Evolutionary conservation across 2,113 vertebrate genomes (phyloP).

Genomic region (Megaceryle maxima): DNA sequence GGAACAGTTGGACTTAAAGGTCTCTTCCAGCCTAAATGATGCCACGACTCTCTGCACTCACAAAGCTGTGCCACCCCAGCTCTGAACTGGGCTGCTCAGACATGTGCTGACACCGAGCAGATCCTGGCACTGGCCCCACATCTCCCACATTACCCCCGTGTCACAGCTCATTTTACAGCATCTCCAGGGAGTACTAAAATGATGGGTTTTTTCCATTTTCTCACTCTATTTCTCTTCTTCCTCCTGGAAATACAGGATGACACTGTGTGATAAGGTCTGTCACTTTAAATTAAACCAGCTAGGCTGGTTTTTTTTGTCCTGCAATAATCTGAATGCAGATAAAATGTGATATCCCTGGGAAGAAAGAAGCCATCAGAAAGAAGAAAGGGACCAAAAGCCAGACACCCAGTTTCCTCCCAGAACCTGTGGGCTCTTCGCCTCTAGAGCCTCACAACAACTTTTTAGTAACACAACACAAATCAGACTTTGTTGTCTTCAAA

Average conservation of each 20-base stretch:
- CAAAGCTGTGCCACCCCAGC: neutral
- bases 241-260: conserved; percentile 59
- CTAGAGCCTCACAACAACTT: fast-evolving
- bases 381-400: neutral
- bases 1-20: neutral
- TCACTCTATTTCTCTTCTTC: conserved; percentile 25
- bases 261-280: conserved; percentile 43
- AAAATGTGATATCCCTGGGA: neutral
- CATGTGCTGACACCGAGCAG: neutral
- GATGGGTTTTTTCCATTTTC: conserved; percentile 15
- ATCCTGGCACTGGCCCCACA: neutral
- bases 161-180: conserved; percentile 19
- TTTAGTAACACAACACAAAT: too few relatives aligned
- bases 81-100: neutral
- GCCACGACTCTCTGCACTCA: neutral
- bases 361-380: neutral
- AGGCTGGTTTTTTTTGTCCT: neutral
- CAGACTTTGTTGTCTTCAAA: neutral
- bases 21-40: neutral
- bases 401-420: fast-evolving
- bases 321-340: neutral
- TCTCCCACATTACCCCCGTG: neutral
- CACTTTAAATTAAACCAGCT: conserved; percentile 42
- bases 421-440: fast-evolving
- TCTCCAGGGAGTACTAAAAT: conserved; percentile 21